Evolutionary conservation across 2,888 invertebrate species (phyloP), one percentile per base, ranked within the genome.

Genomic region (Stenodema calcarata): DNA sequence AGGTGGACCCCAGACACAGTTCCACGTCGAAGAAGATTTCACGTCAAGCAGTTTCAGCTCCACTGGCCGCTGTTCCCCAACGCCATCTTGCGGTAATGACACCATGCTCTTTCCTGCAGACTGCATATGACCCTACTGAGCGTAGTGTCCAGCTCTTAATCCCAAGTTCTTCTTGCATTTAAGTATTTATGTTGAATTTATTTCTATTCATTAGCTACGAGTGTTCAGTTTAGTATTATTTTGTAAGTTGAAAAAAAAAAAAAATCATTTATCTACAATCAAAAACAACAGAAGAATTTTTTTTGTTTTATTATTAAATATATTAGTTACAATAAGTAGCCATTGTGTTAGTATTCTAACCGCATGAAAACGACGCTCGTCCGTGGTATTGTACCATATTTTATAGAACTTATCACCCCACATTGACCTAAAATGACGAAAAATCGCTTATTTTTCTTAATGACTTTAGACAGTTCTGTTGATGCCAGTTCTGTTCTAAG

Each of bases 21-120:
- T 87, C 0, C 12, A 1, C 7, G 80, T 3, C 54, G 88, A 88
- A 12, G 88, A 88, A 62, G 88, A 88, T 14, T 78, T 88, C 23
- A 88, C 87, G n/a, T 88, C 88, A 0, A 87, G 88, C 70, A 87
- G 87, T 50, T 87, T 88, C 84, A 88, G 87, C 44, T 88, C 88
- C 0, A 94, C 95, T 14, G 96, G 96, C 90, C 94, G 96, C 84
- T 95, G 95, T 16, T 96, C 96, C 0, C 94, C 96, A 35, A 95
- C 95, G 2, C 94, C 95, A 35, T 95, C 95, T 89, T 94, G 94
- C 90, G 94, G 94, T 89, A 94, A 94, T 83, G 95, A 95, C 90
- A 95, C 95, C 91, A 93, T 96, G 91, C 95, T 95, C 91, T 96
- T 96, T 92, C 95, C 95, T 16, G 95, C 95, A 0, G 95, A 95